These are phyloP conservation scores for Phylloscopus trochilus DNA, from an alignment of 2,113 vertebrate species.

Conservation along the genomic window DNA sequence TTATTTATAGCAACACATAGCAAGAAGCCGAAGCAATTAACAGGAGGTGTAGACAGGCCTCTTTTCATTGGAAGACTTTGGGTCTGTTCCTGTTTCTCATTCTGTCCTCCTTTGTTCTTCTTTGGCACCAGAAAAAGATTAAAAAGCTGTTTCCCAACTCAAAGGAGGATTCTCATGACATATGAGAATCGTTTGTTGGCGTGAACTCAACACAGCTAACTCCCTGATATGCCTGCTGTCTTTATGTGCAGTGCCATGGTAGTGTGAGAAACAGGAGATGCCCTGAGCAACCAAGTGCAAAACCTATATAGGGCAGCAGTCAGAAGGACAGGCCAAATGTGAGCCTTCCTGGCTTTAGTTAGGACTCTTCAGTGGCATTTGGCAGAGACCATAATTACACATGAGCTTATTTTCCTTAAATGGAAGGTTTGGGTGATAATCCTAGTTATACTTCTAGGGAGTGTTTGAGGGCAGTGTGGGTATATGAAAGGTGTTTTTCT, in stretches of 20 bases:
- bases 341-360: conserved; percentile 14
- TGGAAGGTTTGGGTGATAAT: conserved; percentile 14
- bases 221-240: neutral
- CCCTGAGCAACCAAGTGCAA: neutral
- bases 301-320: neutral
- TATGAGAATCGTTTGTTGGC: neutral
- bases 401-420: neutral
- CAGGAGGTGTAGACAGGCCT: neutral
- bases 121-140: neutral
- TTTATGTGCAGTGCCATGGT: neutral
- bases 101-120: conserved; percentile 4
- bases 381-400: neutral
- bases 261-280: neutral
- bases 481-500: neutral
- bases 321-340: neutral
- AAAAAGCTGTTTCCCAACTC: neutral
- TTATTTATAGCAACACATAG: neutral
- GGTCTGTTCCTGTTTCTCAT: neutral
- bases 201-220: neutral
- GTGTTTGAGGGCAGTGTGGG: neutral
- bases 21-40: conserved; percentile 1
- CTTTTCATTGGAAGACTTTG: neutral
- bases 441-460: neutral
- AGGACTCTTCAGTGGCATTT: neutral
- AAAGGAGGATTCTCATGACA: neutral